Evolutionary conservation across 2,113 vertebrate species (phyloP).

Genomic region (Phasianus colchicus): DNA sequence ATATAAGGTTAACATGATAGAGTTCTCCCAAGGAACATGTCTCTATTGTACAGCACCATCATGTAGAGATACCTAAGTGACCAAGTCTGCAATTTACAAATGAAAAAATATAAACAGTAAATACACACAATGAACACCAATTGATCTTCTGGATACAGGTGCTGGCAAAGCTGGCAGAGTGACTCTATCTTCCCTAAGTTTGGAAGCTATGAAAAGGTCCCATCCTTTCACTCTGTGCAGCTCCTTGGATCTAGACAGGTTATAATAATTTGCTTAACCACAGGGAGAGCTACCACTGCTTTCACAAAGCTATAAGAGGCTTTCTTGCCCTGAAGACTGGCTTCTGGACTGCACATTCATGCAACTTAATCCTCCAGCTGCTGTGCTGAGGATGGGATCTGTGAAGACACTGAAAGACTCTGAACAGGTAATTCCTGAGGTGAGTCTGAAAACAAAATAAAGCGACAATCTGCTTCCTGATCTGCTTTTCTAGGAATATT

Average conservation of each 20-base stretch:
- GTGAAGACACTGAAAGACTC: constrained; percentile 23
- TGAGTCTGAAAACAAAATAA: constrained; percentile 68
- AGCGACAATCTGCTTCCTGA: constrained; percentile 15
- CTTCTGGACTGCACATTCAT: neutral
- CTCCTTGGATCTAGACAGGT: neutral
- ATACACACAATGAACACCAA: neutral
- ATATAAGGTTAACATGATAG: neutral
- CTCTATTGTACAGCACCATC: neutral
- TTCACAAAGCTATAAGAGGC: neutral
- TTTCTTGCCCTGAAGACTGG: neutral
- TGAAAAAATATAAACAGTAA: neutral
- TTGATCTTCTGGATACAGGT: neutral
- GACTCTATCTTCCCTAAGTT: neutral
- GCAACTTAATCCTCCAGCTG: neutral
- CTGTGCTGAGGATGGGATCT: neutral
- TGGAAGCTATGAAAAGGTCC: neutral
- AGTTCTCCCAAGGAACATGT: neutral
- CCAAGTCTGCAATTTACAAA: neutral
- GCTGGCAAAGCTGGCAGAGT: neutral
- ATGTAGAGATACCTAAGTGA: neutral
- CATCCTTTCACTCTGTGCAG: neutral
- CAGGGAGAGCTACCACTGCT: neutral
- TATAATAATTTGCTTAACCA: neutral
- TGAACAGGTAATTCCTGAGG: constrained; percentile 14
- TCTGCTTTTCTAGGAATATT: constrained; percentile 41